phyloP scores from a whole-genome alignment of 2,113 vertebrate species.

The Capreolus pygargus region DNA sequence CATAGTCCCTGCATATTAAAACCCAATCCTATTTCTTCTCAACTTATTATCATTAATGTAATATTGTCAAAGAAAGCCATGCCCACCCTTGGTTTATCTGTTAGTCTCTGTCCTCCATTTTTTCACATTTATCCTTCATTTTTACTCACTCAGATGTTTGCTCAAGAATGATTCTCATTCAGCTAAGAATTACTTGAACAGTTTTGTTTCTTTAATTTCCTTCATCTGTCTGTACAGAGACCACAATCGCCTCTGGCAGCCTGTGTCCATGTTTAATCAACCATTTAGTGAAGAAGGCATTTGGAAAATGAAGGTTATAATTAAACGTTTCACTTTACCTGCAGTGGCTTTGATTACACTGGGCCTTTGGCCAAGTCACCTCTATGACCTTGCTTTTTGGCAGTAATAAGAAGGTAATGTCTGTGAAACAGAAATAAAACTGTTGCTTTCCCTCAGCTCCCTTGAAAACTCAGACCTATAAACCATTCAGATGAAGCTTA shows the following conservation, averaged over 20 bases:
- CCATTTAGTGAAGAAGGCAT: slow-evolving; percentile 27
- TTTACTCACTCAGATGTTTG: not conserved
- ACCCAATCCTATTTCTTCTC: not conserved
- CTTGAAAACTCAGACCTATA: slow-evolving; percentile 21
- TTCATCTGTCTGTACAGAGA: not conserved
- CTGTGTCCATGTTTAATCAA: not conserved
- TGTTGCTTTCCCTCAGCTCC: slow-evolving; percentile 2
- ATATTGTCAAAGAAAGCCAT: not conserved
- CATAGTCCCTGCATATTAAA: not conserved
- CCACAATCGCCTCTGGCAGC: not conserved
- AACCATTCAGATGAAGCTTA: not conserved
- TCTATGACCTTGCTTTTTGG: slow-evolving; percentile 44
- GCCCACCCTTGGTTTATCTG: not conserved
- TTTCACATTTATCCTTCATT: not conserved
- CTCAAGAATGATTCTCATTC: not conserved
- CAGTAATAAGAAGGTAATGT: not conserved
- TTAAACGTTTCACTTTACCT: slow-evolving; percentile 54
- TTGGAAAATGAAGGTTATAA: slow-evolving; percentile 57
- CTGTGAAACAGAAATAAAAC: slow-evolving; percentile 28
- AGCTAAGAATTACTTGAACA: not conserved
- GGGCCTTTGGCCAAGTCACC: slow-evolving; percentile 50
- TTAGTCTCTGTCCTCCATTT: not conserved
- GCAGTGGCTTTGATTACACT: slow-evolving; percentile 27
- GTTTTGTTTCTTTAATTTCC: not conserved
- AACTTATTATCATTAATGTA: not conserved